Conservation (phyloP, 2,888 invertebrate genomes). For the Ecliptopera silaceata region DNA sequence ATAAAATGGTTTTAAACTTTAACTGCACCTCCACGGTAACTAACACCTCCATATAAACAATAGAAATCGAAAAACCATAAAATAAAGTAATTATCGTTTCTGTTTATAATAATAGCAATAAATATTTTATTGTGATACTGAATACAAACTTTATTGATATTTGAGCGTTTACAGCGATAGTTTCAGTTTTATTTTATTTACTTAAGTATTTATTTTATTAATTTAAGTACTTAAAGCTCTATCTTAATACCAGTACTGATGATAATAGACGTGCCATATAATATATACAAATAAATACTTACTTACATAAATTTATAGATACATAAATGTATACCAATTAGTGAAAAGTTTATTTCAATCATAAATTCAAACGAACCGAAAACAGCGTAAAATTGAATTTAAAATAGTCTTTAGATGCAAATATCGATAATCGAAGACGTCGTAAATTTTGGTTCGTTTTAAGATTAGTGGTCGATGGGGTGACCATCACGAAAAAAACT, state of each 20-base stretch:
- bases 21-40: neutral
- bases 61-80: constrained; percentile 3
- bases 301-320: too few relatives aligned
- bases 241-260: neutral
- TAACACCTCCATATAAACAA: neutral
- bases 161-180: constrained; percentile 3
- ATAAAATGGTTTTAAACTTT: too few relatives aligned
- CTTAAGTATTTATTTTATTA: neutral
- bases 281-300: too few relatives aligned
- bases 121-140: constrained; percentile 2
- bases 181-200: neutral
- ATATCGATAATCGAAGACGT: constrained; percentile 38
- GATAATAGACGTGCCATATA: too few relatives aligned
- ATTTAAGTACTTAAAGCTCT: neutral
- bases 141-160: constrained; percentile 3
- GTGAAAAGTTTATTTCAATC: constrained; percentile 26
- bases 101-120: constrained; percentile 5
- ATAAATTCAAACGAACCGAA: constrained; percentile 38
- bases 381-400: constrained; percentile 37
- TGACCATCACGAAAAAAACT: neutral
- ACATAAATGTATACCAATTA: constrained; percentile 4
- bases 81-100: neutral
- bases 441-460: constrained; percentile 56
- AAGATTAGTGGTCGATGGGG: constrained; percentile 13
- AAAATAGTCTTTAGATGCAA: constrained; percentile 38